Evolutionary conservation across 2,113 vertebrate species (phyloP).

Genomic region (Colaptes auratus): DNA sequence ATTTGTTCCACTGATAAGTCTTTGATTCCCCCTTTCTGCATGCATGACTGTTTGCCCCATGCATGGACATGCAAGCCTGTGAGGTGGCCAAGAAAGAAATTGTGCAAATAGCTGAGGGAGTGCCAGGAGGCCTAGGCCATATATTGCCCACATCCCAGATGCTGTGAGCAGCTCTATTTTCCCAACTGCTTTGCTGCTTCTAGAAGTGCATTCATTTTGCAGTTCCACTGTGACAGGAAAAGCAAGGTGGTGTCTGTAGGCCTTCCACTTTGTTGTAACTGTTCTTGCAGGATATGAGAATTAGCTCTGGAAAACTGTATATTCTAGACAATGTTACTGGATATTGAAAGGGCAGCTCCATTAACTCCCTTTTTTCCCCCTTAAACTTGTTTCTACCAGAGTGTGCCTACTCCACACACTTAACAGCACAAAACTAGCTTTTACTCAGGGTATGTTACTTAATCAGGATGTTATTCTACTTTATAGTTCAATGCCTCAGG

Average conservation of each 20-base stretch:
- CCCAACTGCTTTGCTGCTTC: not conserved
- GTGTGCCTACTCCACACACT: not conserved
- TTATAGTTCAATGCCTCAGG: not conserved
- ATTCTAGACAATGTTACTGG: not conserved
- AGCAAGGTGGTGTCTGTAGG: not conserved
- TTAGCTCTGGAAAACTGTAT: not conserved
- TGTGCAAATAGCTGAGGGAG: not conserved
- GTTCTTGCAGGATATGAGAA: not conserved
- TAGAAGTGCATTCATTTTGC: not conserved
- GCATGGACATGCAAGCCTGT: not conserved
- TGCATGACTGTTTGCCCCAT: fast-evolving
- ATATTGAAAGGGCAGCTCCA: not conserved
- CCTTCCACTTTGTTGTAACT: not conserved
- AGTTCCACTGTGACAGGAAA: not conserved
- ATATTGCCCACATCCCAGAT: not conserved
- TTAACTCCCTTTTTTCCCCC: not conserved
- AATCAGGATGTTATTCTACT: not conserved
- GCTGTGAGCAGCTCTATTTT: not conserved
- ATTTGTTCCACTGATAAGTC: not conserved
- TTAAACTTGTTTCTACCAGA: not conserved
- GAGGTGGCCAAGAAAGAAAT: not conserved
- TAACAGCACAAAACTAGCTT: not conserved
- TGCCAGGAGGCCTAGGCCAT: not conserved
- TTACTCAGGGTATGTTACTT: not conserved
- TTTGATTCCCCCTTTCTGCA: not conserved